Evolutionary conservation across 2,797 vertebrate species (phyloP).

Genomic region (Micrastur ruficollis): DNA sequence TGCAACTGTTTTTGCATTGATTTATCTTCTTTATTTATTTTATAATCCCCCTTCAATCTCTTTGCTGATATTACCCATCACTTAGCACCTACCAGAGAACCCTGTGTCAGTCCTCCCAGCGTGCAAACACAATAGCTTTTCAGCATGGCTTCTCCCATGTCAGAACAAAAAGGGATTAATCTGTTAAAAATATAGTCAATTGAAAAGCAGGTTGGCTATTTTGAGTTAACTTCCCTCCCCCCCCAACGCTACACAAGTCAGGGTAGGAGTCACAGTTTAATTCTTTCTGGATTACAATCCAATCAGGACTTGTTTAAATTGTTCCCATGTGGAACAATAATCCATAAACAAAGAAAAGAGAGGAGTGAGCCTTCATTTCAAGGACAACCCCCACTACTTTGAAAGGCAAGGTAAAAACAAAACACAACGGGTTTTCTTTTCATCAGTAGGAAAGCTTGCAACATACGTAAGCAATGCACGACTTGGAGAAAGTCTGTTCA

Average conservation of each 20-base stretch:
- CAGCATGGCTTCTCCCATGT: not conserved
- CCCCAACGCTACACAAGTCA: not conserved
- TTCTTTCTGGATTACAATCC: conserved; percentile 13
- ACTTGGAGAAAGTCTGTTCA: not conserved
- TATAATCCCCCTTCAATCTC: not conserved
- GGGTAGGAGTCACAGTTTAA: not conserved
- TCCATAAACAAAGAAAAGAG: conserved; percentile 36
- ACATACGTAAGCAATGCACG: not conserved
- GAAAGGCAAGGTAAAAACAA: not conserved
- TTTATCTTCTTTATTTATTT: not conserved
- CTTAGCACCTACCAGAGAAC: not conserved
- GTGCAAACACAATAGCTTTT: not conserved
- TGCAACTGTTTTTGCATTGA: not conserved
- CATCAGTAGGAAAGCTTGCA: not conserved
- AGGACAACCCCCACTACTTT: not conserved
- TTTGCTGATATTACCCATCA: not conserved
- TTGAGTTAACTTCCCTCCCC: not conserved
- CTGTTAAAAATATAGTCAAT: not conserved
- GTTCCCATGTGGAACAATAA: conserved; percentile 8
- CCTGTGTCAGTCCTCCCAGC: not conserved
- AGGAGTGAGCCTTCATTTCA: conserved; percentile 1
- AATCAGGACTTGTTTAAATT: conserved; percentile 8
- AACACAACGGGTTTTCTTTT: not conserved
- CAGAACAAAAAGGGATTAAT: conserved; percentile 14
- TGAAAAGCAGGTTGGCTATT: not conserved